Base-by-base conservation (phyloP, 2,888 invertebrate genomes). In the Macropis europaea region DNA sequence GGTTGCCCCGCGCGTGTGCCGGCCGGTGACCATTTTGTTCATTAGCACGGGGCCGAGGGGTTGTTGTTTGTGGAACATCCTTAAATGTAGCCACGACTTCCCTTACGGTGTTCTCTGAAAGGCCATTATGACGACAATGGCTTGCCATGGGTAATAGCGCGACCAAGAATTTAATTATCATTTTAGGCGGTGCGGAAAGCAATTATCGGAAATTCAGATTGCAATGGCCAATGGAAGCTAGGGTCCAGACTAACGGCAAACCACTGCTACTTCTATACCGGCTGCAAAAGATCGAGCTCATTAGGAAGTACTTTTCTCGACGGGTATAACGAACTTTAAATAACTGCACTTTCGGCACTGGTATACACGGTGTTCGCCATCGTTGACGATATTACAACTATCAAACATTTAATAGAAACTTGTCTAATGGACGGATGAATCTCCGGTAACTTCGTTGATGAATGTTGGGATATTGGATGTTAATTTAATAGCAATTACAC, bases 171-270 rank as follows among this genome's bases (percentile, higher is more conserved):
- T 88, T 86, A 87, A 89, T 88, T 89, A 89, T 87, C 84, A 88
- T 87, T 88, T 89, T 87, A 88, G 85, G 82, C 82, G 79, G 77
- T 75, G 85, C 81, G 84, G 83, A 87, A 87, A 88, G 87, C 86
- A 88, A 88, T 88, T 88, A 89, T 88, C 81, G 88, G 87, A 86
- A 88, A 89, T 85, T 86, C 83, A 87, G 85, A 87, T 88, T 85
- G 76, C 77, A 78, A 84, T 84, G 83, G 87, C 83, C 85, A 86
- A 82, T 80, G 83, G 77, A 82, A 81, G 76, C 77, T 30, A 34
- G n/a, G 54, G 28, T 62, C 53, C 43, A 47, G 52, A 54, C 71
- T 57, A 69, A 56, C 67, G 54, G 38, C 34, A 22, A 52, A 30
- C 53, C 50, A 26, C 69, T 42, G 17, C 47, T 63, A 50, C 60